phyloP scores from a whole-genome alignment of 2,888 invertebrate species.

The Salpingus planirostris region DNA sequence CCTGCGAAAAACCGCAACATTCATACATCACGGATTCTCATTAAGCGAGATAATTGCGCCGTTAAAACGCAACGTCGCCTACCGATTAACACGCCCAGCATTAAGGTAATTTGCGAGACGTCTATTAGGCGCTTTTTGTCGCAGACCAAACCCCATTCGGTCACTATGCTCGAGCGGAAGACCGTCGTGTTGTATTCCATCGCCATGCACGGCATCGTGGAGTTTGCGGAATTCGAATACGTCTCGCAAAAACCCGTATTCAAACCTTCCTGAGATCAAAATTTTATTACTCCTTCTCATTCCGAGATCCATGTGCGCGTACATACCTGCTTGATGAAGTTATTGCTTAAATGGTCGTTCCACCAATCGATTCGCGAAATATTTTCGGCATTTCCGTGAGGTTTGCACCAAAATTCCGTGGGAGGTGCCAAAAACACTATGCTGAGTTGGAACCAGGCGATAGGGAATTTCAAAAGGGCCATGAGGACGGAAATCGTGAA shows the following conservation, averaged over 20 bases:
- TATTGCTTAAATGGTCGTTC: background rate
- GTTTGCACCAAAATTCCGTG: constrained; percentile 50
- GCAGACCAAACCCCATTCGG: constrained; percentile 60
- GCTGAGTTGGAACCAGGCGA: constrained; percentile 54
- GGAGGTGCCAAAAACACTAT: constrained; percentile 55
- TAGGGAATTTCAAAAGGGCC: constrained; percentile 50
- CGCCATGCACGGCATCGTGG: constrained; percentile 23
- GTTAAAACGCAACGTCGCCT: too few relatives aligned
- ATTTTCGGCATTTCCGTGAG: constrained; percentile 22
- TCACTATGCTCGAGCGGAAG: constrained; percentile 54
- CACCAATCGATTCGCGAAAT: constrained; percentile 41
- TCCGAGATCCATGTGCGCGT: too few relatives aligned
- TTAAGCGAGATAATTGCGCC: background rate
- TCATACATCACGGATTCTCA: background rate
- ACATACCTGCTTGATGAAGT: too few relatives aligned
- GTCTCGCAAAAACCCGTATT: constrained; percentile 27
- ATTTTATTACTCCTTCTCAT: background rate
- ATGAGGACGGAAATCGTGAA: constrained; percentile 45
- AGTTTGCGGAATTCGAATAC: too few relatives aligned
- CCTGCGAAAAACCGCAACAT: constrained; percentile 29
- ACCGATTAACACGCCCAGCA: constrained; percentile 55
- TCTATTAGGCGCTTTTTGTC: constrained; percentile 48
- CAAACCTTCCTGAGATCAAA: constrained; percentile 22
- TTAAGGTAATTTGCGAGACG: constrained; percentile 51
- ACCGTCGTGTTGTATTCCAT: constrained; percentile 48